These are phyloP conservation scores for Mycteria americana DNA, from an alignment of 2,797 vertebrate genomes.

Conservation along the genomic window DNA sequence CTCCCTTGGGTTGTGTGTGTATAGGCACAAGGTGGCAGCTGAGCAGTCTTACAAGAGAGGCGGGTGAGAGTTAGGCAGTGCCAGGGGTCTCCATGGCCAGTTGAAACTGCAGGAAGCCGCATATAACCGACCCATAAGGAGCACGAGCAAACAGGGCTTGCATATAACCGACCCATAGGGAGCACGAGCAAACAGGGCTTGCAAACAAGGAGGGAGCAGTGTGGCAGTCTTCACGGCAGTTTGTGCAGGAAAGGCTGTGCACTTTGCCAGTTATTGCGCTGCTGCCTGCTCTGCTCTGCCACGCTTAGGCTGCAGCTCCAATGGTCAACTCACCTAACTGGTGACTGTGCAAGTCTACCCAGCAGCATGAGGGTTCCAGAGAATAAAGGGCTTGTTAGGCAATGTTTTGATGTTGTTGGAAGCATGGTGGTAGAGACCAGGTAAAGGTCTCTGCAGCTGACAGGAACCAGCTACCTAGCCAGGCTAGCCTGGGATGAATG, in stretches of 20 bases:
- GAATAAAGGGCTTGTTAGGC: background rate
- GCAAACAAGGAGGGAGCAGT: background rate
- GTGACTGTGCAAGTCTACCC: background rate
- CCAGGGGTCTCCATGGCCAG: background rate
- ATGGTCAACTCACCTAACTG: background rate
- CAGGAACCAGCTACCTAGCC: background rate
- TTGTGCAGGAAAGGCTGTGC: background rate
- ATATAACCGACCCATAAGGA: fast-evolving
- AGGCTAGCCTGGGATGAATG: background rate
- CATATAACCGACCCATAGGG: too few species aligned
- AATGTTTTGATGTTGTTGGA: background rate
- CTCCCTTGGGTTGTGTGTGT: background rate
- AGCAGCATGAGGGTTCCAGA: background rate
- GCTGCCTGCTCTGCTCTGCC: fast-evolving
- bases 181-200: background rate
- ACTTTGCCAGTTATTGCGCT: fast-evolving
- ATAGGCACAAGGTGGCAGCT: background rate
- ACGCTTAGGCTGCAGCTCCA: background rate
- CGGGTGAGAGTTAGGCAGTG: fast-evolving
- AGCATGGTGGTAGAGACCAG: background rate
- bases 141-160: background rate
- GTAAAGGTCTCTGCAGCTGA: background rate
- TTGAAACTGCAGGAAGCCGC: background rate
- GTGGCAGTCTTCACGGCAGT: fast-evolving
- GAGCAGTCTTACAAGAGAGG: background rate